Conservation (phyloP, 2,113 vertebrate genomes). For the Tetraodon nigroviridis region DNA sequence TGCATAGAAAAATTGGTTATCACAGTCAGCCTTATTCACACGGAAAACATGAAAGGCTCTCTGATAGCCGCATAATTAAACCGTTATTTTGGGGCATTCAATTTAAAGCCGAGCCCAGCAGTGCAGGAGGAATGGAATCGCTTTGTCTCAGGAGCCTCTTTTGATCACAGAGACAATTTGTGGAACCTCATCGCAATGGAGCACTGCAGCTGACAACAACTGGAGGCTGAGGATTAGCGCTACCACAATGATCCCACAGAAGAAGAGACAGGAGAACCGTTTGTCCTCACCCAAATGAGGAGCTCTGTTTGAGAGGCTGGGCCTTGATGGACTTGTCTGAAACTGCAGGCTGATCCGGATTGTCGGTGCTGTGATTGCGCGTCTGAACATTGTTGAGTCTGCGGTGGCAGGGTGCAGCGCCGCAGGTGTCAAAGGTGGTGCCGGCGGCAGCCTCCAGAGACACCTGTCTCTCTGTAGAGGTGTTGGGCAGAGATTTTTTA, state of each 20-base stretch:
- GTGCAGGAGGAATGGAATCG: slow-evolving; percentile 44
- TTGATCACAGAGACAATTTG: slow-evolving; percentile 51
- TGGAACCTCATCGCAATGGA: slow-evolving; percentile 49
- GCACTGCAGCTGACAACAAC: slow-evolving; percentile 42
- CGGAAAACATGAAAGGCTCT: slow-evolving; percentile 66
- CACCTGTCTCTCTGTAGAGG: no score
- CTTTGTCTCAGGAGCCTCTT: slow-evolving; percentile 59
- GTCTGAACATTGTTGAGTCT: no score
- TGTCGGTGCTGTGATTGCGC: no score
- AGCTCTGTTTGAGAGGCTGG: no score
- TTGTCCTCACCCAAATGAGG: slow-evolving; percentile 52
- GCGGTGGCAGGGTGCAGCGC: no score
- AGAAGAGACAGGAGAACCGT: background rate
- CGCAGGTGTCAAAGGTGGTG: no score
- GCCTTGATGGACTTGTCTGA: no score
- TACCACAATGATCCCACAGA: slow-evolving; percentile 57
- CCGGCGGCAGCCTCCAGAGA: no score
- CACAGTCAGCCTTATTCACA: slow-evolving; percentile 47
- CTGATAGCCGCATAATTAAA: slow-evolving; percentile 69
- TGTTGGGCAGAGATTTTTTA: no score
- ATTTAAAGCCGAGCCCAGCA: slow-evolving; percentile 61
- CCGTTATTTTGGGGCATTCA: slow-evolving; percentile 68
- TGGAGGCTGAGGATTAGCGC: slow-evolving; percentile 44
- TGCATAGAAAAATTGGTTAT: slow-evolving; percentile 58
- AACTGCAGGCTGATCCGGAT: no score